phyloP scores from a whole-genome alignment of 1,140 invertebrate species.

The Solenopsis fugax region DNA sequence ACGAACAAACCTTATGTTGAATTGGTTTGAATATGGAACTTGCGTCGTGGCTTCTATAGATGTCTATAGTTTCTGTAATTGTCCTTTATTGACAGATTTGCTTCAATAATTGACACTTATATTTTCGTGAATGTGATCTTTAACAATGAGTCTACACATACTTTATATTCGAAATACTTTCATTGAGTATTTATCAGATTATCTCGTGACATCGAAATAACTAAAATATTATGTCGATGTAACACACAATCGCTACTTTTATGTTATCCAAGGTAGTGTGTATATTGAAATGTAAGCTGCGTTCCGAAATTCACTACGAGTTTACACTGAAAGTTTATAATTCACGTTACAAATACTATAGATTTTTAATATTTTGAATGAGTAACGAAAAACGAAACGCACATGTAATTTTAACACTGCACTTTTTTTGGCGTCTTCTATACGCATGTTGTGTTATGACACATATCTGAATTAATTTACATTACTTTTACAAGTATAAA shows the following conservation, averaged over 20 bases:
- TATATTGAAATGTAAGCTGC: background rate
- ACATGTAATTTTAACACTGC: too few relatives aligned
- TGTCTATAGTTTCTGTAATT: background rate
- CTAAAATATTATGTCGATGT: slow-evolving; percentile 2
- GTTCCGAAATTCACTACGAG: too few relatives aligned
- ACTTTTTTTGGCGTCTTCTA: too few relatives aligned
- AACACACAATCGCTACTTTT: background rate
- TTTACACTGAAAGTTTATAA: too few relatives aligned
- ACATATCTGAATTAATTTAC: too few relatives aligned
- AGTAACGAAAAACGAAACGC: too few relatives aligned
- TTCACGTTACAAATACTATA: too few relatives aligned
- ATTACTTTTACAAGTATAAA: too few relatives aligned
- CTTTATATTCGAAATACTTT: background rate
- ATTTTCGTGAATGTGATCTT: slow-evolving; percentile 16
- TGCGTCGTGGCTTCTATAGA: background rate
- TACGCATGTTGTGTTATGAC: too few relatives aligned
- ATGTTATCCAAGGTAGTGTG: background rate
- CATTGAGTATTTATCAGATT: background rate
- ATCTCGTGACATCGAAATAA: background rate
- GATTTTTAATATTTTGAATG: too few relatives aligned
- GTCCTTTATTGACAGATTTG: background rate
- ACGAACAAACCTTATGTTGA: too few relatives aligned
- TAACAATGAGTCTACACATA: background rate
- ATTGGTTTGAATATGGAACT: too few relatives aligned
- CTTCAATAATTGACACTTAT: background rate